phyloP scores from a whole-genome alignment of 2,888 invertebrate species.

The Sphaerophoria rueppellii region DNA sequence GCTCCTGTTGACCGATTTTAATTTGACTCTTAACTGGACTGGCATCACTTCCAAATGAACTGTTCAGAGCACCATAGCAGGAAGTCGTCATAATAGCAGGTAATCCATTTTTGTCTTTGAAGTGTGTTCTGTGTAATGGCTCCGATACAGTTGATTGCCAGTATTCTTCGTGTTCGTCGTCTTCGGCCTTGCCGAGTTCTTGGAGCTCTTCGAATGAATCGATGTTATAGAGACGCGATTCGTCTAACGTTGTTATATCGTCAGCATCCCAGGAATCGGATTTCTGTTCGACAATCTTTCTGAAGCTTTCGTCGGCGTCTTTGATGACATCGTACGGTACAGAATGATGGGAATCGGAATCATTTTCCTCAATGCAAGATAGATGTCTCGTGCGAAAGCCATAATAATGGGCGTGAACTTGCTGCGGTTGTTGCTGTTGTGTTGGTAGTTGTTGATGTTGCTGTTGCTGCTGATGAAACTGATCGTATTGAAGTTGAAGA shows the following conservation, averaged over 20 bases:
- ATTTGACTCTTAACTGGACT: conserved; percentile 56
- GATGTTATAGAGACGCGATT: conserved; percentile 78
- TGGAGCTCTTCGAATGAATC: conserved; percentile 80
- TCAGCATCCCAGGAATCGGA: conserved; percentile 75
- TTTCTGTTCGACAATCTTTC: conserved; percentile 75
- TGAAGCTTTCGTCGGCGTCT: conserved; percentile 80
- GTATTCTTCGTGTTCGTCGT: conserved; percentile 75
- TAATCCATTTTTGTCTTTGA: conserved; percentile 70
- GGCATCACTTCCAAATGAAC: conserved; percentile 77
- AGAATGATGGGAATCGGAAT: conserved; percentile 81
- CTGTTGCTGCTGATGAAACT: conserved; percentile 22
- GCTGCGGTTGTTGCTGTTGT: conserved; percentile 50
- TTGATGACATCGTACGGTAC: conserved; percentile 80
- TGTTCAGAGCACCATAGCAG: conserved; percentile 81
- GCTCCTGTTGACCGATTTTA: conserved; percentile 68
- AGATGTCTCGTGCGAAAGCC: conserved; percentile 81
- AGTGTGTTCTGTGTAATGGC: conserved; percentile 68
- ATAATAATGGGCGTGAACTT: conserved; percentile 75
- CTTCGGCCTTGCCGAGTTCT: conserved; percentile 74
- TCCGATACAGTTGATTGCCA: conserved; percentile 77
- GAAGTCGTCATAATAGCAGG: conserved; percentile 82
- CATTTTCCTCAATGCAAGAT: conserved; percentile 82
- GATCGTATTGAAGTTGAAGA: conserved; percentile 41
- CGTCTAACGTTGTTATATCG: conserved; percentile 80
- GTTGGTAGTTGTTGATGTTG: conserved; percentile 41